Base-by-base conservation (phyloP, 2,888 invertebrate genomes). In the Cosmorhoe ocellata region DNA sequence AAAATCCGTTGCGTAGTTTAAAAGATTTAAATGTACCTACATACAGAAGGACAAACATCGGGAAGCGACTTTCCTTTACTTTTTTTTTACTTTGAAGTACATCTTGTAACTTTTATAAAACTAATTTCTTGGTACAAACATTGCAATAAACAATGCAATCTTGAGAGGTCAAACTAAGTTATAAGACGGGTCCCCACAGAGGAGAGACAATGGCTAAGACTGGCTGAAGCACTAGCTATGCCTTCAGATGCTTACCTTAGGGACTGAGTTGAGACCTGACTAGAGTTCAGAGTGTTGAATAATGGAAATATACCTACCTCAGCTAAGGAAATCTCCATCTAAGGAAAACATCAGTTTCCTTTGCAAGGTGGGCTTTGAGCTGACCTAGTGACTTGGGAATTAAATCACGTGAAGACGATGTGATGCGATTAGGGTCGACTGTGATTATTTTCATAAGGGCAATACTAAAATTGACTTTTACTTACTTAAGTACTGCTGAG, bases 261-360 rank as follows among this genome's bases (percentile, higher is more conserved):
- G 43, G 52, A 52, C 38, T 10, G 27, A 11, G 31, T 52, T 11
- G 24, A 39, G 43, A 47, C 47, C 38, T 10, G 27, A 11, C 34
- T 52, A 11, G 24, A 39, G 30, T 40, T 52, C 31, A 42, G 24
- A 12, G 24, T 37, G 48, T 39, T 52, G 43, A 52, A 52, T 52
- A 44, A 52, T 52, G 52, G 38, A 46, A 38, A 41, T 26, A 27
- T 26, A 27, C 27, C 33, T 34, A n/a, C 27, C 33, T 34, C 5
- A 22, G 8, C 10, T 12, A 18, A 39, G 18, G 31, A 28, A 27
- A 27, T 13, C 27, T 18, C 39, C 26, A 33, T 39, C 28, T 33
- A 33, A 28, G 32, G 46, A 36, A 36, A 44, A 36, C 14, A 31
- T 28, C 26, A 26, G 10, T 10, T 26, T 14, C 45, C 22, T 32